Percentiles rank a stretch among this genome's conserved stretches.
Evolutionary conservation across 2,113 vertebrate species (phyloP).

Genomic region (Pachyramphus minor): DNA sequence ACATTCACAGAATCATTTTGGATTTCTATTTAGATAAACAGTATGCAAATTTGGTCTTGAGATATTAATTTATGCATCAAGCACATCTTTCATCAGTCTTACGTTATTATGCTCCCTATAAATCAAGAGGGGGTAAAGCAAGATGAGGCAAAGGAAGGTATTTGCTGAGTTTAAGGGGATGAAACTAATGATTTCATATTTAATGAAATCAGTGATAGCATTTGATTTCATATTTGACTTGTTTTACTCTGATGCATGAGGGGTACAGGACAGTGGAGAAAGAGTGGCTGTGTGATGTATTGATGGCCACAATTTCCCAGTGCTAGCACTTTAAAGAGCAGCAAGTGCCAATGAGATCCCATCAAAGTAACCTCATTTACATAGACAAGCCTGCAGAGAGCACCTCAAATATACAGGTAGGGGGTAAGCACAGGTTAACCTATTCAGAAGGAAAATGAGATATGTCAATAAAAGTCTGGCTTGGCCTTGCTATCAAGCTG

Average conservation of each 20-base stretch:
- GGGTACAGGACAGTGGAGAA: background rate
- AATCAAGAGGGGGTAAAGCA: background rate
- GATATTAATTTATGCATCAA: background rate
- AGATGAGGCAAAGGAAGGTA: background rate
- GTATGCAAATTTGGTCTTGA: background rate
- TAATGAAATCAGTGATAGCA: background rate
- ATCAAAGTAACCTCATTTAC: background rate
- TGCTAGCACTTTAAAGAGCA: background rate
- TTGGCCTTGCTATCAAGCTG: background rate
- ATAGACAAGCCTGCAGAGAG: background rate
- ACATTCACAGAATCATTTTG: background rate
- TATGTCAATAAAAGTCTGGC: background rate
- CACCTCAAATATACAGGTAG: background rate
- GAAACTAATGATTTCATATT: background rate
- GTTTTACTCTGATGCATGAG: background rate
- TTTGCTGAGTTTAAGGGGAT: background rate
- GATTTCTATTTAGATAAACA: background rate
- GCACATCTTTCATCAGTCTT: background rate
- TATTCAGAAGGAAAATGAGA: background rate
- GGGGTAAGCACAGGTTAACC: background rate
- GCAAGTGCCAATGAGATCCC: background rate
- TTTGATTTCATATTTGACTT: background rate
- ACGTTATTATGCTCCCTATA: background rate
- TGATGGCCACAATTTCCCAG: background rate
- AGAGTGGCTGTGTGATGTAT: background rate